These are phyloP conservation scores for Microcebus griseorufus DNA, from an alignment of 2,113 vertebrate genomes.

Conservation along the genomic window DNA sequence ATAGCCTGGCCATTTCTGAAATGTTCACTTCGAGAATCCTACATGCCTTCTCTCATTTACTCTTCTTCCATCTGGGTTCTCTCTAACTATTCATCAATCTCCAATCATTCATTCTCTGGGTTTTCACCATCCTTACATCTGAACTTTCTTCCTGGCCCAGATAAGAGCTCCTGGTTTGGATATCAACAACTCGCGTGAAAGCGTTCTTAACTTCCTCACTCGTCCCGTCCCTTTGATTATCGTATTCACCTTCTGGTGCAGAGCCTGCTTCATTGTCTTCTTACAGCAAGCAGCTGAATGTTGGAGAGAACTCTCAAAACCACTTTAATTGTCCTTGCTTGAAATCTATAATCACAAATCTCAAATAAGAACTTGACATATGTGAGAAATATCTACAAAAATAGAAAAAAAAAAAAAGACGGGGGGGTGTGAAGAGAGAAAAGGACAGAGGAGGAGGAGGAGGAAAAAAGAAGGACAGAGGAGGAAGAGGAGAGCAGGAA, in stretches of 20 bases:
- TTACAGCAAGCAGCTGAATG: not conserved
- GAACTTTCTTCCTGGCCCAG: not conserved
- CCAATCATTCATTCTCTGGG: too few species aligned
- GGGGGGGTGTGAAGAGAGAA: not conserved
- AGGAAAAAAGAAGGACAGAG: not conserved
- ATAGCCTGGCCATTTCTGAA: not conserved
- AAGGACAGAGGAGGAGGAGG: fast-evolving
- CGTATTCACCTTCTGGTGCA: too few species aligned
- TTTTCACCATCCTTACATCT: fast-evolving
- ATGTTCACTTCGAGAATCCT: not conserved
- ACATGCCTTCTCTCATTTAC: fast-evolving
- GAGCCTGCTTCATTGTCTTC: not conserved
- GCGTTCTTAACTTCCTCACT: too few species aligned
- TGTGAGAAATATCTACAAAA: too few species aligned
- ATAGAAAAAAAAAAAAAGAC: not conserved
- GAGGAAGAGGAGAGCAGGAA: not conserved
- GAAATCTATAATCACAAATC: not conserved
- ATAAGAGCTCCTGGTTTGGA: not conserved
- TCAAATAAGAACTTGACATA: not conserved
- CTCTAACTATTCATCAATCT: too few species aligned
- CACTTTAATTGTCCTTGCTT: not conserved
- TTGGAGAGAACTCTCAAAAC: not conserved
- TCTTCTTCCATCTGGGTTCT: not conserved
- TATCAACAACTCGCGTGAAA: not conserved
- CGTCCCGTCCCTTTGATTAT: not conserved